Base-by-base conservation (phyloP, 2,797 vertebrate species). In the Notolabrus celidotus region DNA sequence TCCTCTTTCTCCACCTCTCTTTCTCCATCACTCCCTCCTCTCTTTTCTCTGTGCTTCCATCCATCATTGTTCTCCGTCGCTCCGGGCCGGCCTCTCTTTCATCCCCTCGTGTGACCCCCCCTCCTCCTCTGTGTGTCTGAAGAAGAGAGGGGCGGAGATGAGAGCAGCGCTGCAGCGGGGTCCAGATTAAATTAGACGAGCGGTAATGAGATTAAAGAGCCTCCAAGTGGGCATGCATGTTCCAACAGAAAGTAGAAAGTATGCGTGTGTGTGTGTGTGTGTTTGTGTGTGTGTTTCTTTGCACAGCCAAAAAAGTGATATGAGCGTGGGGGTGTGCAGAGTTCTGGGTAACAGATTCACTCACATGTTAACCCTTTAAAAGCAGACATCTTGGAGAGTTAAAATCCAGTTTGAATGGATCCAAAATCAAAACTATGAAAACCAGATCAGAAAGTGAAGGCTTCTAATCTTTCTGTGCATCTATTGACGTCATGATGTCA, bases 161-260 rank as follows among this genome's bases (percentile, higher is more conserved):
- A 58, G 77, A 52, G 43, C 20, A 60, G 66, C 34, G 7, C 54
- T 41, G 58, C 59, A 69, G 67, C 55, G 19, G 62, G 22, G 66
- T 49, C 23, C 39, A 22, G 63, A 79, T 82, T 76, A 70, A 67
- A 73, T 82, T 63, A 86, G 77, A 80, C 17, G 3, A 61, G 63
- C 64, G 3, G 25, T 82, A 77, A 86, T 72, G 57, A 80, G 80
- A 83, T 87, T 67, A 77, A 72, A 72, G 68, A 46, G 22, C 58
- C 16, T 57, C 69, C 65, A 23, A 27, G 77, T 67, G 71, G 57
- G 16, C 55, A 20, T 3, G 14, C 15, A 5, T 55, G 71, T 67
- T 52, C 51, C 59, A 39, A 38, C 47, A 59, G 34, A 45, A 27
- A 23, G 15, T 25, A 16, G 34, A 4, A 51, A 46, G 10, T 62